Evolutionary conservation across 2,797 vertebrate species (phyloP).

Genomic region (Octomys mimax): DNA sequence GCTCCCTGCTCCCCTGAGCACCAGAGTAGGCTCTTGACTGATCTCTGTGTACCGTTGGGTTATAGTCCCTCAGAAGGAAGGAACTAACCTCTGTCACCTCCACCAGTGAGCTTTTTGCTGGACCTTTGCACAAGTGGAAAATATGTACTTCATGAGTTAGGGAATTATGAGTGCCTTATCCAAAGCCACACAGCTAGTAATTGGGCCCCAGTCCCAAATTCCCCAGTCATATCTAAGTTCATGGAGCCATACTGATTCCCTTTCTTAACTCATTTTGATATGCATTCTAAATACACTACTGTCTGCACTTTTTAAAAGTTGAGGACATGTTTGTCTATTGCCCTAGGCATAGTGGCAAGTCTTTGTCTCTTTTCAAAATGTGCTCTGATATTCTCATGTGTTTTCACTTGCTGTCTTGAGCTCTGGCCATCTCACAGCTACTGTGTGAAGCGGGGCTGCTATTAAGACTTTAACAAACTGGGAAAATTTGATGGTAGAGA

Average conservation of each 20-base stretch:
- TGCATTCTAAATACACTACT: neutral
- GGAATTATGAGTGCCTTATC: conserved; percentile 43
- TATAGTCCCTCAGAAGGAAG: neutral
- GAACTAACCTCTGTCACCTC: neutral
- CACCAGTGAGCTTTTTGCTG: neutral
- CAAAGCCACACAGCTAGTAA: neutral
- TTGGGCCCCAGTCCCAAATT: neutral
- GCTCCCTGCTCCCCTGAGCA: fast-evolving
- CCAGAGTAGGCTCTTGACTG: neutral
- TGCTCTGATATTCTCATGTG: neutral
- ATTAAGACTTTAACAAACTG: conserved; percentile 29
- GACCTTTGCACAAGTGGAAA: neutral
- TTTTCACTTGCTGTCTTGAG: neutral
- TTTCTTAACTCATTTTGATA: neutral
- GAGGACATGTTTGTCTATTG: neutral
- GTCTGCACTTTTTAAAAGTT: neutral
- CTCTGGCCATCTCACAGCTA: neutral
- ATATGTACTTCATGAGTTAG: conserved; percentile 17
- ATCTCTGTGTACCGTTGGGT: neutral
- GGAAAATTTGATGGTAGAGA: conserved; percentile 12
- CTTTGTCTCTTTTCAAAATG: neutral
- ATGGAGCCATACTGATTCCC: neutral
- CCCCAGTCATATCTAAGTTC: neutral
- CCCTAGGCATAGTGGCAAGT: neutral
- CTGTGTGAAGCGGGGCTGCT: conserved; percentile 3